These are phyloP conservation scores for Ophonus ardosiacus DNA, from an alignment of 2,888 invertebrate genomes.

Conservation along the genomic window DNA sequence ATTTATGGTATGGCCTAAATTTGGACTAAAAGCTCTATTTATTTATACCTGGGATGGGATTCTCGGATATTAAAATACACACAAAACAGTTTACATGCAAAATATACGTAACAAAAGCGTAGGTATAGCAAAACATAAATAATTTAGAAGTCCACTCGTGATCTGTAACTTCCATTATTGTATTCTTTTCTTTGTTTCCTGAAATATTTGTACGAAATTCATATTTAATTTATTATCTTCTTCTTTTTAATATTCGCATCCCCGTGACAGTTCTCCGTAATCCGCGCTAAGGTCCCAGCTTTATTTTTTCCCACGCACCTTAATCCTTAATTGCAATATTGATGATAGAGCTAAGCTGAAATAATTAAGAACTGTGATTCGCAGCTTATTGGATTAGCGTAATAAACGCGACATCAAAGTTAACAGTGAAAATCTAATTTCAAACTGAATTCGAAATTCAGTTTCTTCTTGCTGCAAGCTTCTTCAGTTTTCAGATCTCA, in stretches of 20 bases:
- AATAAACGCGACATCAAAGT: slow-evolving; percentile 24
- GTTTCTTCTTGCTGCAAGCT: background rate
- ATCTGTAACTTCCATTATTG: no score
- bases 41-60: no score
- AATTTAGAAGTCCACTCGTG: no score
- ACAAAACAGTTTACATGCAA: no score
- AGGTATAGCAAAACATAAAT: no score
- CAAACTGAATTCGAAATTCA: slow-evolving; percentile 16
- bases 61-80: no score
- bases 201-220: no score
- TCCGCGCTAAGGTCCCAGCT: background rate
- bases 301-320: background rate
- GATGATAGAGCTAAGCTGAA: background rate
- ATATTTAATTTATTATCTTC: background rate
- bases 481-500: background rate
- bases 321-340: slow-evolving; percentile 27
- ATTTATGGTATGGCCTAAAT: no score
- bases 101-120: no score
- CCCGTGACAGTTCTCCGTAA: background rate
- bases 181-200: no score
- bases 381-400: slow-evolving; percentile 14
- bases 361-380: slow-evolving; percentile 29
- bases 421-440: slow-evolving; percentile 37
- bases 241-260: background rate
- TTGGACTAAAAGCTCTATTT: no score